phyloP scores from a whole-genome alignment of 2,888 invertebrate genomes.

The Eumerus sabulonum region DNA sequence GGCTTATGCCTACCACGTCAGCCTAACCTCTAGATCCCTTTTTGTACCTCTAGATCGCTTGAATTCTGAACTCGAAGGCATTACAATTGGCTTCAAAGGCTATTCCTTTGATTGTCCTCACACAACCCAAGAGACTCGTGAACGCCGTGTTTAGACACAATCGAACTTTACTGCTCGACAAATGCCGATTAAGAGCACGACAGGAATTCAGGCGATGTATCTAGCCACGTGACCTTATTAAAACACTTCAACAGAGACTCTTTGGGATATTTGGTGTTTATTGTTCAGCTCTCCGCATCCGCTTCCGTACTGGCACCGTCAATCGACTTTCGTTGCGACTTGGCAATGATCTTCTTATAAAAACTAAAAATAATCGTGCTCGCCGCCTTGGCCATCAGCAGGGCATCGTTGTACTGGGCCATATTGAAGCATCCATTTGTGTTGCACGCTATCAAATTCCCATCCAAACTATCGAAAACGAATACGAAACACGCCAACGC shows the following conservation, averaged over 20 bases:
- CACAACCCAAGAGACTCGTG: no score
- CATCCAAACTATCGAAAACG: constrained; percentile 85
- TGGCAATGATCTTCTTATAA: constrained; percentile 80
- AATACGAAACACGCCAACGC: constrained; percentile 85
- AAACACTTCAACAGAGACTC: background rate
- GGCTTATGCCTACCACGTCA: no score
- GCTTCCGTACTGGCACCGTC: constrained; percentile 29
- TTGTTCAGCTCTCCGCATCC: background rate
- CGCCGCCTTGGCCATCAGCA: constrained; percentile 83
- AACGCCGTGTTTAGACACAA: no score
- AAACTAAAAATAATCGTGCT: constrained; percentile 86
- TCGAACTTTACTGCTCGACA: no score
- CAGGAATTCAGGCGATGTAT: no score
- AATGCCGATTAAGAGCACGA: no score
- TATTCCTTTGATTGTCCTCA: no score
- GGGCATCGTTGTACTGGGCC: constrained; percentile 84
- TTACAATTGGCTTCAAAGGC: no score
- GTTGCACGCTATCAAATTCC: constrained; percentile 82
- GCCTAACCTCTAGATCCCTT: no score
- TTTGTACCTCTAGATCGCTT: no score
- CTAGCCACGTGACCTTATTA: no score
- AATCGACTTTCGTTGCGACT: constrained; percentile 71
- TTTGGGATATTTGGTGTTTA: background rate
- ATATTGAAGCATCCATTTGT: constrained; percentile 86
- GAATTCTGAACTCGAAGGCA: no score